Percentiles rank a stretch among this genome's conserved stretches.
Evolutionary conservation across 2,113 vertebrate species (phyloP).

Genomic region (Ctenomys sociabilis): DNA sequence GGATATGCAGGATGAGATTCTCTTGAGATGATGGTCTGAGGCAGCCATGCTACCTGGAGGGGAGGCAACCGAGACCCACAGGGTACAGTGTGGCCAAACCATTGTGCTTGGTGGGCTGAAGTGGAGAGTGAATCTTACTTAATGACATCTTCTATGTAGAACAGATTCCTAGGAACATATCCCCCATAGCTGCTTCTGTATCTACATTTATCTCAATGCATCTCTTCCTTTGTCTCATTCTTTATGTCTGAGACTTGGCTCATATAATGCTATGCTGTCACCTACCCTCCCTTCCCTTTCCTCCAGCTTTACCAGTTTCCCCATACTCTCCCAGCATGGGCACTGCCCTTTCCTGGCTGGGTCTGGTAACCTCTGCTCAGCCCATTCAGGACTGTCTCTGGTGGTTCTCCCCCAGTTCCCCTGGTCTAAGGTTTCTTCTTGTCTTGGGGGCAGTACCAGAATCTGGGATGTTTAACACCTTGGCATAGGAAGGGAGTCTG

Average conservation of each 20-base stretch:
- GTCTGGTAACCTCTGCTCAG: background rate
- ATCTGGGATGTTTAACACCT: background rate
- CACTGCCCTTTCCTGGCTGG: background rate
- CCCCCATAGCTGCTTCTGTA: background rate
- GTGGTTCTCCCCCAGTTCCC: background rate
- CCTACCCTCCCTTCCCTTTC: fast-evolving
- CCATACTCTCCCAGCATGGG: background rate
- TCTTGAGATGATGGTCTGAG: background rate
- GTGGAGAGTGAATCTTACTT: background rate
- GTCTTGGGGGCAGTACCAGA: background rate
- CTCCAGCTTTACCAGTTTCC: background rate
- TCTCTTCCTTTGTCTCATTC: background rate
- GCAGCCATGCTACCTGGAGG: background rate
- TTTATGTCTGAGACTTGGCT: background rate
- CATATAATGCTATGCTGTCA: background rate
- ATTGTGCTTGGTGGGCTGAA: too few relatives aligned
- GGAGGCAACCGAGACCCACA: background rate
- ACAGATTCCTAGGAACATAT: background rate
- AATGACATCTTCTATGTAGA: background rate
- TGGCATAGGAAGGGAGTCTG: background rate
- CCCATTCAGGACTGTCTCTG: background rate
- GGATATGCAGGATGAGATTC: background rate
- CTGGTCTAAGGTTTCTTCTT: background rate
- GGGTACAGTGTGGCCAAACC: background rate
- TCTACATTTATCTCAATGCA: too few relatives aligned